Evolutionary conservation across 2,888 invertebrate genomes (phyloP).

Genomic region (Eilema sororculum): DNA sequence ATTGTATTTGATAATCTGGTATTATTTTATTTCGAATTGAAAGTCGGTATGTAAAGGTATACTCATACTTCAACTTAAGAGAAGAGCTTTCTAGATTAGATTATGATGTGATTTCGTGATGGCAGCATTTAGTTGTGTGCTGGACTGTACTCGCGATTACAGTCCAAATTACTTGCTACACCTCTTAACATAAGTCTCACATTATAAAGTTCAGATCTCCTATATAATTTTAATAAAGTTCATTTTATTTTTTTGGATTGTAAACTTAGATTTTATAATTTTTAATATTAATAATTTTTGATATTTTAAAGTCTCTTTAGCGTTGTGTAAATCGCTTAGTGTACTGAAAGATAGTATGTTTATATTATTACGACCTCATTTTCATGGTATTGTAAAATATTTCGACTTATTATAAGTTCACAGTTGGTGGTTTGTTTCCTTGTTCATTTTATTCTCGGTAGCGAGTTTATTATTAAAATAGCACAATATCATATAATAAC

Average conservation of each 20-base stretch:
- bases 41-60: not conserved
- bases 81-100: slow-evolving; percentile 25
- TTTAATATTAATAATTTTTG: slow-evolving; percentile 50
- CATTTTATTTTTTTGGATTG: slow-evolving; percentile 51
- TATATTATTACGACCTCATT: slow-evolving; percentile 63
- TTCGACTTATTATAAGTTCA: slow-evolving; percentile 57
- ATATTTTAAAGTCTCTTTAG: slow-evolving; percentile 62
- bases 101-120: slow-evolving; percentile 50
- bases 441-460: slow-evolving; percentile 48
- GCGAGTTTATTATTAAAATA: slow-evolving; percentile 54
- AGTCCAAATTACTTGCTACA: slow-evolving; percentile 30
- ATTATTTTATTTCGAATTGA: slow-evolving; percentile 11
- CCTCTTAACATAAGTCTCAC: slow-evolving; percentile 45
- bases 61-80: slow-evolving; percentile 13
- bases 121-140: slow-evolving; percentile 51
- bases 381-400: slow-evolving; percentile 63
- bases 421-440: slow-evolving; percentile 54
- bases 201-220: slow-evolving; percentile 59
- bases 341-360: slow-evolving; percentile 59
- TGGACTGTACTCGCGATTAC: slow-evolving; percentile 30
- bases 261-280: slow-evolving; percentile 48
- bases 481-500: slow-evolving; percentile 68
- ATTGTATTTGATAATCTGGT: slow-evolving; percentile 3
- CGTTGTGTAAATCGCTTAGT: slow-evolving; percentile 70
- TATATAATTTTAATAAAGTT: slow-evolving; percentile 55